Evolutionary conservation across 1,140 invertebrate species (phyloP), one percentile per base, ranked within the genome.

Genomic region (Steinernema khuongi): DNA sequence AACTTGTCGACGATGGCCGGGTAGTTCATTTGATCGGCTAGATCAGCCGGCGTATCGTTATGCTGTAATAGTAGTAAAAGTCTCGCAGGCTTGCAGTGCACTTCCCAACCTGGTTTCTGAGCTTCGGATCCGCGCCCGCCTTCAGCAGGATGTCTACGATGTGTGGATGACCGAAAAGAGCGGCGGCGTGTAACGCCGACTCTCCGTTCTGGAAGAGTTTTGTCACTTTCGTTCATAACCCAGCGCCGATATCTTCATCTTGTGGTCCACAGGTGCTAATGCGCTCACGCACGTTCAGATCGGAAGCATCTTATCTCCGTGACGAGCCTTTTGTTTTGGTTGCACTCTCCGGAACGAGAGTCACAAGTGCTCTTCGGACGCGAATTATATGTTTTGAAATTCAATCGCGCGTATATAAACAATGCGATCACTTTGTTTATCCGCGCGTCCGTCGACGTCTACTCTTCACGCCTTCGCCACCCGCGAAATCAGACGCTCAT

Each of bases 161-260:
- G 50, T 86, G 85, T 71, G 82, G 74, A 72, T 93, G 92, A 4
- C 93, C 92, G 86, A 92, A 93, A 86, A 94, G 89, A 33, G 91
- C 91, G 17, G 93, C 93, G 31, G 92, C 93, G 87, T 95, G 93
- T 29, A 95, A 87, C 7, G 92, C 91, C 81, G 90, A 91, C 87
- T 94, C 92, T 0, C 94, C 93, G 87, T 94, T 95, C 92, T 94
- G 86, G 33, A 87, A 87, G 72, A n/a, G 50, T 60, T 60, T 60
- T 60, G 50, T 60, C 50, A 26, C 50, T 60, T 60, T 60, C 50
- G 50, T 60, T 60, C 50, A 60, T 60, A 60, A n/a, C n/a, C n/a
- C n/a, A n/a, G n/a, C n/a, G n/a, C n/a, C n/a, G n/a, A n/a, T n/a
- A n/a, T n/a, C n/a, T n/a, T n/a, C n/a, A n/a, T n/a, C n/a, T n/a